Percentiles rank a stretch among this genome's conserved stretches.
These are phyloP conservation scores for Erythrocercus mccallii DNA, from an alignment of 2,113 vertebrate species.

Conservation along the genomic window DNA sequence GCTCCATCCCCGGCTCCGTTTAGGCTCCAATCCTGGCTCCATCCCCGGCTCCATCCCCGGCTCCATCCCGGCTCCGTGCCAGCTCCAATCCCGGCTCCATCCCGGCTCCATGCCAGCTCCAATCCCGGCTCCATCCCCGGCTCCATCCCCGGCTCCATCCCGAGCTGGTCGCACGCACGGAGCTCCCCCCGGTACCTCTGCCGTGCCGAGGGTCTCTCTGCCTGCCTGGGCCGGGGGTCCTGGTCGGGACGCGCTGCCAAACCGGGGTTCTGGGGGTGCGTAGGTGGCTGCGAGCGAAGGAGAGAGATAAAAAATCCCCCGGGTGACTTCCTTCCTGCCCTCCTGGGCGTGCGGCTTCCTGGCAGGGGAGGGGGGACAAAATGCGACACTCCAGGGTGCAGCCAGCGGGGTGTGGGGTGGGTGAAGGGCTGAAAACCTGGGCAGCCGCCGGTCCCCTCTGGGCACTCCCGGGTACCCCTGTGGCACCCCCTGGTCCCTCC, in stretches of 20 bases:
- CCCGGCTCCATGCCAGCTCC: not conserved
- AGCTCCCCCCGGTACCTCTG: not conserved
- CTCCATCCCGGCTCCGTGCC: not conserved
- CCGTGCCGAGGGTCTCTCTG: not conserved
- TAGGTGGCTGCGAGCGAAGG: not conserved
- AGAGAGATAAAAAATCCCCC: not conserved
- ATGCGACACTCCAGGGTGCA: not conserved
- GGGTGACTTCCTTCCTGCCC: slow-evolving; percentile 49
- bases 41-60: accelerated
- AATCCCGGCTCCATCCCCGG: accelerated
- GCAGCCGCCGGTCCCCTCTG: not conserved
- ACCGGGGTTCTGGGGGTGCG: not conserved
- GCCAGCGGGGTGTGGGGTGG: accelerated
- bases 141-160: not conserved
- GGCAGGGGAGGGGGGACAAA: not conserved
- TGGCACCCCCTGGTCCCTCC: no score
- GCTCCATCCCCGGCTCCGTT: not conserved
- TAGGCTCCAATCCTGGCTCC: not conserved
- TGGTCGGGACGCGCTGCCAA: accelerated
- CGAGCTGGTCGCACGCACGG: accelerated
- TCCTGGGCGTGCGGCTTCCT: not conserved
- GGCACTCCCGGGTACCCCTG: no score
- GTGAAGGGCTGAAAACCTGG: accelerated
- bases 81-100: not conserved
- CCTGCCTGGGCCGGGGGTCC: not conserved